Conservation (phyloP, 2,113 vertebrate species). For the Blennius ocellaris region DNA sequence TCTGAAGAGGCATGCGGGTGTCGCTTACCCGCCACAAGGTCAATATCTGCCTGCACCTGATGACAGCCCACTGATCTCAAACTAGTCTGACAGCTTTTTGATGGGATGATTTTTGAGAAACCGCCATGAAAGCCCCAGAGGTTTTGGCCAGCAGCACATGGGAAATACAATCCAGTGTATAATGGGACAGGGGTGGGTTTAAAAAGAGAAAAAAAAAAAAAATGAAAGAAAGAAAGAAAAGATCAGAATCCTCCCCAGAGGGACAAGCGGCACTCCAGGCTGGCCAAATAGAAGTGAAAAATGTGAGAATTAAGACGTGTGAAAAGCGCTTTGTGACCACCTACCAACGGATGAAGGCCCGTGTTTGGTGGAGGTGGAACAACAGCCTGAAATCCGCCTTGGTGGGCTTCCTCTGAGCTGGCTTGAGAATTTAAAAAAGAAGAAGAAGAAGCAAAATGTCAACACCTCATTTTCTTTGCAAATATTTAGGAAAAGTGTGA, state of each 20-base stretch:
- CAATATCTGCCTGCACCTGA: conserved; percentile 65
- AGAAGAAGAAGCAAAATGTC: conserved; percentile 57
- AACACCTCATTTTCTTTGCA: conserved; percentile 46
- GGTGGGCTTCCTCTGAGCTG: neutral
- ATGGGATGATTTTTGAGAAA: conserved; percentile 74
- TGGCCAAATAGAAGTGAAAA: conserved; percentile 35
- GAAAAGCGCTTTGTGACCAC: conserved; percentile 50
- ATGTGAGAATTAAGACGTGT: conserved; percentile 53
- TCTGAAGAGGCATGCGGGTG: conserved; percentile 56
- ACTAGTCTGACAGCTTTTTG: conserved; percentile 72
- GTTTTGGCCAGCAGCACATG: conserved; percentile 46
- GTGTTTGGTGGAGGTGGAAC: neutral
- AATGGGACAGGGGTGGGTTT: conserved; percentile 54
- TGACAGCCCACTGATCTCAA: conserved; percentile 66
- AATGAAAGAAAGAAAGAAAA: conserved; percentile 18
- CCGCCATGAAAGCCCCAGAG: conserved; percentile 52
- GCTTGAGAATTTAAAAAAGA: no score
- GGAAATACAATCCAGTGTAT: conserved; percentile 73
- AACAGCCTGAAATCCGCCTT: no score
- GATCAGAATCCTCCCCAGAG: conserved; percentile 20
- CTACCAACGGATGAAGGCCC: conserved; percentile 4
- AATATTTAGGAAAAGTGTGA: conserved; percentile 61
- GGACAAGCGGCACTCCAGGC: conserved; percentile 29
- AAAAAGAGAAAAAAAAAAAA: neutral
- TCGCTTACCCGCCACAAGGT: conserved; percentile 67